Evolutionary conservation across 2,797 vertebrate species (phyloP), one percentile per base, ranked within the genome.

Genomic region (Eurystomus glaucurus): DNA sequence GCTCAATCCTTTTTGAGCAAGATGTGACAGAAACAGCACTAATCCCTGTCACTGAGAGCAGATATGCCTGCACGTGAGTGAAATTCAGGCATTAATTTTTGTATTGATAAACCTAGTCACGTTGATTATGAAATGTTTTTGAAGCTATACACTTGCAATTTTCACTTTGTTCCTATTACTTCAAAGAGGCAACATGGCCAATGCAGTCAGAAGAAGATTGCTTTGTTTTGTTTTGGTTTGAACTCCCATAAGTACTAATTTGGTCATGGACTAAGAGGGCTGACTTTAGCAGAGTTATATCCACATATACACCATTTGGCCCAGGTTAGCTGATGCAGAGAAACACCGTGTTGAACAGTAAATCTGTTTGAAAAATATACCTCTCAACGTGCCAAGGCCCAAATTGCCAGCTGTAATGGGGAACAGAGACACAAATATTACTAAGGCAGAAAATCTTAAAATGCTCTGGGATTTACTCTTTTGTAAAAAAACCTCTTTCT

Each of bases 251-350:
- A 76, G 76, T 58, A 41, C 16, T 43, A 62, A 82, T 76, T 85
- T 0, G 0, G 29, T 51, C 0, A 0, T 76, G 29, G 57, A 93
- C 20, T 91, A 54, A 65, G 11, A 84, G 13, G 6, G 1, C 14
- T 65, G 43, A 43, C 41, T 83, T 83, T 9, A 61, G 7, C 14
- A 43, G 43, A 66, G 22, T 80, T 95, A 8, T 28, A 68, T 18
- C 52, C 31, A 50, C 25, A 3, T 88, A 22, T 5, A 68, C 3
- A 10, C 3, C 22, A 29, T 85, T 85, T 85, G 86, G 21, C n/a
- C 17, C 11, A 45, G 93, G 46, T 72, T n/a, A 61, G 19, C 14
- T 85, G 54, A 45, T 71, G 20, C 16, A 61, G 61, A 57, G 52
- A 75, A 88, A n/a, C 8, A 50, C 12, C 4, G 2, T 16, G 10